Conservation (phyloP, 1,140 invertebrate genomes). For the Trichomalopsis sarcophagae region DNA sequence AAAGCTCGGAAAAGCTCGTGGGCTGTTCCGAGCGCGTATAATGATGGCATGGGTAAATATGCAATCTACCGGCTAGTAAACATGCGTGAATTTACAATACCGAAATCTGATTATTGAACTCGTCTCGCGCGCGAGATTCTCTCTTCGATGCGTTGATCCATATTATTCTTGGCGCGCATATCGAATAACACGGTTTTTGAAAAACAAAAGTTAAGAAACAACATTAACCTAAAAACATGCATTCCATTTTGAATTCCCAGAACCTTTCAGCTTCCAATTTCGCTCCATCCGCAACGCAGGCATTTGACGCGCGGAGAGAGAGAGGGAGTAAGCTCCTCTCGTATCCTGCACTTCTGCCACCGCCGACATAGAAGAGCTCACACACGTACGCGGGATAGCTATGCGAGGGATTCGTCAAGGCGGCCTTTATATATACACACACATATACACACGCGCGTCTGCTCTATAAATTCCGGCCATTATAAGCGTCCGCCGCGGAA, state of each 20-base stretch:
- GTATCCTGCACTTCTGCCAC: not conserved
- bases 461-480: conserved; percentile 61
- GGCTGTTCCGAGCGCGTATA: not conserved
- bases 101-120: conserved; percentile 14
- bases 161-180: too few relatives aligned
- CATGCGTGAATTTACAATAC: not conserved
- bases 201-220: too few relatives aligned
- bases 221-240: too few relatives aligned
- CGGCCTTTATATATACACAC: not conserved
- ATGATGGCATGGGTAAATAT: conserved; percentile 14
- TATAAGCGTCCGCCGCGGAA: conserved; percentile 54
- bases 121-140: not conserved
- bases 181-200: too few relatives aligned
- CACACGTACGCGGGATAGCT: not conserved
- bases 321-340: too few relatives aligned
- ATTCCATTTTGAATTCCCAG: too few relatives aligned
- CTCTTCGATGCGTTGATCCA: too few relatives aligned
- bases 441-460: conserved; percentile 8
- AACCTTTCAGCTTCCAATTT: too few relatives aligned
- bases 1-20: not conserved
- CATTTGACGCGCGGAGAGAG: too few relatives aligned
- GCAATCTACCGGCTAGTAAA: not conserved
- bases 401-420: conserved; percentile 15
- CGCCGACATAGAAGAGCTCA: not conserved
- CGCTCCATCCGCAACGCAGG: too few relatives aligned